Percentiles rank a stretch among this genome's conserved stretches.
Conservation (phyloP, 2,113 vertebrate species). For the Etheostoma spectabile region DNA sequence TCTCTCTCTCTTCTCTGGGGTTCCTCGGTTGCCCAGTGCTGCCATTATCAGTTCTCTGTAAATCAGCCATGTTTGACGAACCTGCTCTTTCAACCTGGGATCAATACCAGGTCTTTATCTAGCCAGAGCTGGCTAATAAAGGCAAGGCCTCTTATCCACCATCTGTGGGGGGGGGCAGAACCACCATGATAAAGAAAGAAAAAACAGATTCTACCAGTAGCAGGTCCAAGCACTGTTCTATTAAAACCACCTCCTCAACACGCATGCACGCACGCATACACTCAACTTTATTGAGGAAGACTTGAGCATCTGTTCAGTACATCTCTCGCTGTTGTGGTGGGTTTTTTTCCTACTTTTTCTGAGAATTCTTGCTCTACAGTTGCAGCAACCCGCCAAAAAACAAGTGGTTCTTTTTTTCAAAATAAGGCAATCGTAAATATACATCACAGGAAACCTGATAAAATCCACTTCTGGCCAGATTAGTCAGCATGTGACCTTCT, state of each 20-base stretch:
- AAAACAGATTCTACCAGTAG: conserved; percentile 77
- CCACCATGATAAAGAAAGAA: conserved; percentile 74
- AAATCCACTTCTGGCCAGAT: conserved; percentile 54
- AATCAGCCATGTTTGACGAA: conserved; percentile 88
- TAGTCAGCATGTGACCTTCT: conserved; percentile 50
- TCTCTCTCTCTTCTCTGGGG: conserved; percentile 50
- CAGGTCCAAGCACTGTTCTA: conserved; percentile 41
- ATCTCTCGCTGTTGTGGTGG: conserved; percentile 26
- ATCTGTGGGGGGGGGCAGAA: conserved; percentile 67
- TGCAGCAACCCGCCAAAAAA: conserved; percentile 27
- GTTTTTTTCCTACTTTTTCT: conserved; percentile 41
- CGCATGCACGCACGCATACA: not conserved
- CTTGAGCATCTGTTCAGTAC: conserved; percentile 16
- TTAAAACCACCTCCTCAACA: conserved; percentile 17
- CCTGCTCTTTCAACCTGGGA: conserved; percentile 88
- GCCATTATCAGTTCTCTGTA: conserved; percentile 86
- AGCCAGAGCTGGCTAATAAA: conserved; percentile 86
- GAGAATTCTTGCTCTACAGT: conserved; percentile 52
- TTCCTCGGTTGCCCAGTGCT: conserved; percentile 81
- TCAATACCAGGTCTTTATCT: conserved; percentile 88
- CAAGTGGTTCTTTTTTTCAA: conserved; percentile 34
- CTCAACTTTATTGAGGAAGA: conserved; percentile 25
- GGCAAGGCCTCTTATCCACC: conserved; percentile 85
- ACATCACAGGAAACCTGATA: conserved; percentile 71
- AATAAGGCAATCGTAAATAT: conserved; percentile 42